phyloP scores from a whole-genome alignment of 1,140 invertebrate genomes.

The Arion vulgaris region DNA sequence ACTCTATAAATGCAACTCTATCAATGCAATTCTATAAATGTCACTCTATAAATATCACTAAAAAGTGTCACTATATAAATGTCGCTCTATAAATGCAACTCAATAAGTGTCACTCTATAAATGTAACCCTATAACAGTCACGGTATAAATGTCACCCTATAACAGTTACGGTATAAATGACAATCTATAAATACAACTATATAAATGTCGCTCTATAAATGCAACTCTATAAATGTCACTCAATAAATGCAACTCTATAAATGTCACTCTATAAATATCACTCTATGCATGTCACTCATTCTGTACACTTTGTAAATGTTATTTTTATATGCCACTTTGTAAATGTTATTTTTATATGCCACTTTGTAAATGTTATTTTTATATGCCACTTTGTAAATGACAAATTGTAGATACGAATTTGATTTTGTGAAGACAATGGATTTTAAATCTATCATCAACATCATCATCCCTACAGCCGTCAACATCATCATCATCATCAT shows the following conservation, averaged over 20 bases:
- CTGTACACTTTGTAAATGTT: no score
- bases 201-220: no score
- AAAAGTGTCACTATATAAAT: no score
- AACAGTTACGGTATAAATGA: neutral
- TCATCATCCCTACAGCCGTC: neutral
- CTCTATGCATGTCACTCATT: neutral
- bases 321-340: neutral
- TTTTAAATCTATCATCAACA: neutral
- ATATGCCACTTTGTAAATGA: neutral
- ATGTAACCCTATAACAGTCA: neutral
- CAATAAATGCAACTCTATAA: no score
- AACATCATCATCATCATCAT: neutral
- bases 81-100: no score
- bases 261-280: no score
- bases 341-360: neutral
- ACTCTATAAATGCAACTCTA: no score
- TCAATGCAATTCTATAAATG: no score
- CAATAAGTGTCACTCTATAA: neutral
- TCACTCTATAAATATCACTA: neutral
- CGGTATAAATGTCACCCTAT: neutral
- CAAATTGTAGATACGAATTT: no score
- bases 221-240: no score
- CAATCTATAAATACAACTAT: no score
- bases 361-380: neutral
- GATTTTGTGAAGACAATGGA: neutral